Percentiles rank a stretch among this genome's conserved stretches.
These are phyloP conservation scores for Aix galericulata DNA, from an alignment of 2,113 vertebrate genomes.

Conservation along the genomic window DNA sequence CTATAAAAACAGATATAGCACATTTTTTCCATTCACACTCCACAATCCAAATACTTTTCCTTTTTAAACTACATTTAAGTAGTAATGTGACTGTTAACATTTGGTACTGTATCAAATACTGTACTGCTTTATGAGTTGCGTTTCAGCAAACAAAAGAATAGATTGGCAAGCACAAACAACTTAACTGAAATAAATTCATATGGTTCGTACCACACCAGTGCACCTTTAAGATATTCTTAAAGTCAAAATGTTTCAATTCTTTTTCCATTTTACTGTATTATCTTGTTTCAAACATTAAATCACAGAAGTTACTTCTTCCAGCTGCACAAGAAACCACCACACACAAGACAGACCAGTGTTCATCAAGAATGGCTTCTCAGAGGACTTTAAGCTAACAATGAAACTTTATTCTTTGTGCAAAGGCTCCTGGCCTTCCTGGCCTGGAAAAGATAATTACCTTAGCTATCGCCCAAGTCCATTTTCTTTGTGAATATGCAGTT, in stretches of 20 bases:
- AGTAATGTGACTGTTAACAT: not conserved
- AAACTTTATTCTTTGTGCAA: conserved; percentile 5
- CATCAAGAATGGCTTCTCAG: not conserved
- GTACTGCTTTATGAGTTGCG: not conserved
- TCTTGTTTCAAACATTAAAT: conserved; percentile 19
- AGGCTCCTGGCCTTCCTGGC: conserved; percentile 26
- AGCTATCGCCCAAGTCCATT: conserved; percentile 90
- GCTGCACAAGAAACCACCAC: not conserved
- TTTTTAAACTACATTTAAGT: not conserved
- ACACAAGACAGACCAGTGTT: not conserved
- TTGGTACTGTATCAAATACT: not conserved
- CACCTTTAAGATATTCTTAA: not conserved
- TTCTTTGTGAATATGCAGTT: conserved; percentile 84
- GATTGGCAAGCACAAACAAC: not conserved
- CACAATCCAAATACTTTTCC: not conserved
- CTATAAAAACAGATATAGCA: not conserved
- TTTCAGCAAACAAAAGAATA: not conserved
- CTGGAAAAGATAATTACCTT: conserved; percentile 83
- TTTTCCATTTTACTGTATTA: conserved; percentile 9
- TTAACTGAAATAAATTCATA: not conserved
- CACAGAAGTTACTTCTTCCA: conserved; percentile 24
- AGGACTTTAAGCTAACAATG: not conserved
- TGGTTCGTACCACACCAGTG: not conserved
- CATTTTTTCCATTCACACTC: not conserved
- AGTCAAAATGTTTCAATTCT: not conserved